phyloP scores from a whole-genome alignment of 2,113 vertebrate genomes.

The Atlantisia rogersi region DNA sequence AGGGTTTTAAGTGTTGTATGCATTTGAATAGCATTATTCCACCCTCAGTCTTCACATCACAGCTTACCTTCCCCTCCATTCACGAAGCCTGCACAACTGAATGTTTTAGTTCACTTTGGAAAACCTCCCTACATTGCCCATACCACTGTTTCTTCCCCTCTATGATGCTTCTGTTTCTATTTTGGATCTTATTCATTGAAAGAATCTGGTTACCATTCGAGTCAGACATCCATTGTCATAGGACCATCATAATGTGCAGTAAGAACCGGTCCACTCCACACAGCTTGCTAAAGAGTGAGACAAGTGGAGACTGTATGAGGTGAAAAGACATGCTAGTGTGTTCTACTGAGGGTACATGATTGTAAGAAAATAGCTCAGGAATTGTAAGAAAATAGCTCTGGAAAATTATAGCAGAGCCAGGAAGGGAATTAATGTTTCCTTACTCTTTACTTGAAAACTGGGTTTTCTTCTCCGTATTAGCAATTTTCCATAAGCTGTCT shows the following conservation, averaged over 20 bases:
- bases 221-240: not conserved
- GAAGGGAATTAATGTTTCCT: not conserved
- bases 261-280: not conserved
- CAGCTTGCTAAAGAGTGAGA: not conserved
- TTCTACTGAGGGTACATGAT: not conserved
- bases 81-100: not conserved
- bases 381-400: not conserved
- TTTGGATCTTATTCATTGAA: not conserved
- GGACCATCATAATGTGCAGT: not conserved
- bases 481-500: not conserved
- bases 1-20: not conserved
- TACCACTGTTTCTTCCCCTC: not conserved
- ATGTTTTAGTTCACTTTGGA: not conserved
- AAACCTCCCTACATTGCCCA: not conserved
- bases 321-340: not conserved
- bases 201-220: not conserved
- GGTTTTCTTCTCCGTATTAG: not conserved
- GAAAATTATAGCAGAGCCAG: slow-evolving; percentile 7
- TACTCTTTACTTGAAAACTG: not conserved
- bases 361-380: not conserved
- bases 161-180: not conserved
- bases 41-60: not conserved
- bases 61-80: not conserved
- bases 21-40: not conserved
- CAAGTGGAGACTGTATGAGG: not conserved